Base-by-base conservation (phyloP, 2,888 invertebrate species). In the Hartigia nigra region DNA sequence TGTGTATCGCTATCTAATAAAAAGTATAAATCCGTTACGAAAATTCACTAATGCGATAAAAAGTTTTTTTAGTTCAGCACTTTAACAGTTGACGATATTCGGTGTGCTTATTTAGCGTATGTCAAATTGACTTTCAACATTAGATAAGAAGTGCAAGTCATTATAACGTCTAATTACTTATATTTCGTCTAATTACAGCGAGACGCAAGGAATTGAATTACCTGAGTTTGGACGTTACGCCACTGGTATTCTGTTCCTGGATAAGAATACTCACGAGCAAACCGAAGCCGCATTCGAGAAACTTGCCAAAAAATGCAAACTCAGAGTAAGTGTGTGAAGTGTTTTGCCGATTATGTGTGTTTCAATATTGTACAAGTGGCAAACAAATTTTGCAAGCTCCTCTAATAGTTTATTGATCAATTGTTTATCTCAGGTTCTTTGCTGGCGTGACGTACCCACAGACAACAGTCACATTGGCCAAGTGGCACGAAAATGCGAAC, bases 201-300 rank as follows among this genome's bases (percentile, higher is more conserved):
- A 96, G 89, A 94, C 95, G 83, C 95, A 96, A 88, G 96, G 96
- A 87, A 94, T 98, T 81, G 95, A 95, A 84, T 93, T 99, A 86
- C 99, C 99, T 12, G 94, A 95, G 32, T 94, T 95, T 87, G 99
- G 98, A 5, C 94, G 95, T 84, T 99, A 99, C 93, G 99, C 99
- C 77, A 99, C 99, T 32, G 99, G 99, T 81, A 97, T 99, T 83
- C 94, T 99, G 90, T 99, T 97, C 93, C 93, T 99, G 92, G 98
- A 98, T 92, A 95, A 96, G 91, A 93, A 94, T 76, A 96, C 96
- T 88, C 96, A 97, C 88, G 93, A 94, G 87, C 95, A 96, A 86
- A 95, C 95, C 78, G 97, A 98, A 92, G 93, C 94, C 85, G 95
- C 95, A 87, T 98, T 99, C 92, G 94, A 94, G 82, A 94, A 94